A percentile compares a stretch with the other conserved stretches of the same genome.
These are phyloP conservation scores for Eristalinus aeneus DNA, from an alignment of 2,888 invertebrate species.

Conservation along the genomic window DNA sequence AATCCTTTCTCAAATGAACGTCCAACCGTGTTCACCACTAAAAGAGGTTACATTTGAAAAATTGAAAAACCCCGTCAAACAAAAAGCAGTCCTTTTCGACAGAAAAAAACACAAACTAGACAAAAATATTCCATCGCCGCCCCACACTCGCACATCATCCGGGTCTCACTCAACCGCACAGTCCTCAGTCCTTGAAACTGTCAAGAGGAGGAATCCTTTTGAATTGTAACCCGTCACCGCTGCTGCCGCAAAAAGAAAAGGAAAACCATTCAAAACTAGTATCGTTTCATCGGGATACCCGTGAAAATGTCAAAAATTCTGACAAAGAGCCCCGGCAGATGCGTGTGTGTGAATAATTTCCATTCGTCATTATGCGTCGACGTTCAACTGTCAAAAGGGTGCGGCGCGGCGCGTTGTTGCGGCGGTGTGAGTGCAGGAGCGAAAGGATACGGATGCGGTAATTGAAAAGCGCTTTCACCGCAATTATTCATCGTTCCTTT, in stretches of 20 bases:
- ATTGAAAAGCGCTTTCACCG: slow-evolving; percentile 63
- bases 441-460: slow-evolving; percentile 42
- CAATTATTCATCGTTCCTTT: slow-evolving; percentile 64
- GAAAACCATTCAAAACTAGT: slow-evolving; percentile 52
- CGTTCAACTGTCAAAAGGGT: slow-evolving; percentile 42
- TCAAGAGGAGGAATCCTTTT: slow-evolving; percentile 69
- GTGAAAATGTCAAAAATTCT: slow-evolving; percentile 71
- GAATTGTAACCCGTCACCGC: slow-evolving; percentile 4
- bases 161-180: slow-evolving; percentile 37
- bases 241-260: slow-evolving; percentile 24
- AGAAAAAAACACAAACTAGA: slow-evolving; percentile 32
- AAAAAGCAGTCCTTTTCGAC: slow-evolving; percentile 40
- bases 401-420: background rate
- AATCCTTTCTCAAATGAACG: slow-evolving; percentile 42
- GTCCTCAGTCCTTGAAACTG: slow-evolving; percentile 61
- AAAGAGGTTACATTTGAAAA: slow-evolving; percentile 51
- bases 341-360: slow-evolving; percentile 51
- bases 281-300: slow-evolving; percentile 54
- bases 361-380: slow-evolving; percentile 59
- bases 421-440: background rate
- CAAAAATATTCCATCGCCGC: slow-evolving; percentile 9
- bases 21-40: slow-evolving; percentile 45
- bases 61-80: slow-evolving; percentile 26
- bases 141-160: slow-evolving; percentile 45
- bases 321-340: slow-evolving; percentile 42